These are phyloP conservation scores for Nasua narica DNA, from an alignment of 2,797 vertebrate genomes.

Conservation along the genomic window DNA sequence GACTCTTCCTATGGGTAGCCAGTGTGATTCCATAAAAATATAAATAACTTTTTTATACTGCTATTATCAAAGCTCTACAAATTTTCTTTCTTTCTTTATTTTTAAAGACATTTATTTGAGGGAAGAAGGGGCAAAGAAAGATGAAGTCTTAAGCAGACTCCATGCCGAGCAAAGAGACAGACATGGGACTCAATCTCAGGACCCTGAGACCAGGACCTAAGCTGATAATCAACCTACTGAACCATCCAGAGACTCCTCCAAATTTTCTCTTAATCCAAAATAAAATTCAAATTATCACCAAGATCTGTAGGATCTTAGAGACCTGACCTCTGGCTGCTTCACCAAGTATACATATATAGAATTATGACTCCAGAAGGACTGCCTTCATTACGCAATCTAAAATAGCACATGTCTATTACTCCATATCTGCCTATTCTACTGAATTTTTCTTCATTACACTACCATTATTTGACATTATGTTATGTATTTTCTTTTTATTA, in stretches of 20 bases:
- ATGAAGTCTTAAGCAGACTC: background rate
- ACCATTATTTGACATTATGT: background rate
- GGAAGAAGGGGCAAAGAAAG: background rate
- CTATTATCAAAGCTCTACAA: background rate
- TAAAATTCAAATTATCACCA: background rate
- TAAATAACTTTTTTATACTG: background rate
- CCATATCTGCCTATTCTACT: background rate
- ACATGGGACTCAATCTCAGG: background rate
- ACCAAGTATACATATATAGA: background rate
- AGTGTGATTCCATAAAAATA: background rate
- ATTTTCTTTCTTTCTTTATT: background rate
- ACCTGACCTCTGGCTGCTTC: background rate
- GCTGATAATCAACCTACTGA: background rate
- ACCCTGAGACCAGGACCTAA: background rate
- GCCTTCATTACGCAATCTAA: background rate
- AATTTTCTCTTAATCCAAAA: background rate
- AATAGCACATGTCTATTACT: background rate
- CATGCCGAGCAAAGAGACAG: background rate
- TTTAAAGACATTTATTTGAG: background rate
- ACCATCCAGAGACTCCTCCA: background rate
- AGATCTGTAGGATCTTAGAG: background rate
- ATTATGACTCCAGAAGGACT: background rate
- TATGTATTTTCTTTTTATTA: background rate
- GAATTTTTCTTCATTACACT: background rate
- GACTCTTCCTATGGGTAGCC: background rate